These are phyloP conservation scores for Drosophila ezoana DNA, from an alignment of 2,888 invertebrate genomes.

Conservation along the genomic window DNA sequence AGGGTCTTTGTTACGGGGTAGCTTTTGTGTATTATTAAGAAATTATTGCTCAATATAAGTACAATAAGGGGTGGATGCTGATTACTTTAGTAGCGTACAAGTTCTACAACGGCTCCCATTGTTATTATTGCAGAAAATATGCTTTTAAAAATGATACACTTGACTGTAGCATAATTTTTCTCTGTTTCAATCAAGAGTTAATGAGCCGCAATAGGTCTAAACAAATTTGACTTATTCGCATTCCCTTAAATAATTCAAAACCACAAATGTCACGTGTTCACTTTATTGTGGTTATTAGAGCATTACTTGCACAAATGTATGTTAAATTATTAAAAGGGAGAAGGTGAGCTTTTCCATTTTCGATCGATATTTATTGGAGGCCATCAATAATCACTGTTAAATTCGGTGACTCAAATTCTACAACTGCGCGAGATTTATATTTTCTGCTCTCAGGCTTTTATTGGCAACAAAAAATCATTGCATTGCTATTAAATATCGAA, in stretches of 20 bases:
- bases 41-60: conserved; percentile 61
- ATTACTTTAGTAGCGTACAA: conserved; percentile 6
- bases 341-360: no score
- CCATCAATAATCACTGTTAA: no score
- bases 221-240: conserved; percentile 65
- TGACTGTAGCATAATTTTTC: conserved; percentile 31
- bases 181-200: conserved; percentile 78
- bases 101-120: conserved; percentile 10
- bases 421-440: no score
- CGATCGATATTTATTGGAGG: no score
- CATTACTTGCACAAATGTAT: conserved; percentile 69
- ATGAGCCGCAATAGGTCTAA: conserved; percentile 76
- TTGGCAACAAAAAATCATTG: no score
- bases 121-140: conserved; percentile 19
- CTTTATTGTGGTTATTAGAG: conserved; percentile 59
- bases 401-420: no score
- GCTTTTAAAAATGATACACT: conserved; percentile 33
- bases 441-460: no score
- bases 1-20: conserved; percentile 67
- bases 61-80: conserved; percentile 69
- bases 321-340: not conserved
- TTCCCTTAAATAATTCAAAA: conserved; percentile 57
- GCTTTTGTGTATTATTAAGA: conserved; percentile 50
- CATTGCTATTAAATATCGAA: no score
- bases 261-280: conserved; percentile 75